phyloP scores from a whole-genome alignment of 2,113 vertebrate genomes.

The Gymnogyps californianus region DNA sequence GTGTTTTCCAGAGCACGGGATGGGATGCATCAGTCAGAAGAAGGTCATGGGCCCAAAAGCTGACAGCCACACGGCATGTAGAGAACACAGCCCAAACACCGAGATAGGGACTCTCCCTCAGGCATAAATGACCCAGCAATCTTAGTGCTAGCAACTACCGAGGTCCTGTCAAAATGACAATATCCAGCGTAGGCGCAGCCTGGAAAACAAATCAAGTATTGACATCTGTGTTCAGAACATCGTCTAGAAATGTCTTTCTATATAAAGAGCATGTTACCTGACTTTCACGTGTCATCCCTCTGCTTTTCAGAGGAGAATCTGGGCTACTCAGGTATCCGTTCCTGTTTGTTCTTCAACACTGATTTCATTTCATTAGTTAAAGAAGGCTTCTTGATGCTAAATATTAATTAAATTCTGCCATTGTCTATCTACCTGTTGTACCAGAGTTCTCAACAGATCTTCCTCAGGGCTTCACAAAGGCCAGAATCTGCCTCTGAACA shows the following conservation, averaged over 20 bases:
- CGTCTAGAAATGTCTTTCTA: neutral
- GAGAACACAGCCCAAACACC: neutral
- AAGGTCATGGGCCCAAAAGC: neutral
- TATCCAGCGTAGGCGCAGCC: neutral
- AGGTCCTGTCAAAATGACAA: neutral
- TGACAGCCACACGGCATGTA: neutral
- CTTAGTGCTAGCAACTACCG: neutral
- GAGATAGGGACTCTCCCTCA: neutral
- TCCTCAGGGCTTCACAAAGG: neutral
- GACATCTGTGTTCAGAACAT: neutral
- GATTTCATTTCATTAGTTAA: neutral
- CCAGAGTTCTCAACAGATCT: neutral
- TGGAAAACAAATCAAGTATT: neutral
- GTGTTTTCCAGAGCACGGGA: neutral
- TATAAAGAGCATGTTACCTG: fast-evolving
- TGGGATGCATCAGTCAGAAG: neutral
- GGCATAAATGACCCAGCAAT: neutral
- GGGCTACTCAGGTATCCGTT: neutral
- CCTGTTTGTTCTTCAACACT: neutral
- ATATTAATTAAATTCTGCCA: neutral
- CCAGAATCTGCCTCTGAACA: neutral
- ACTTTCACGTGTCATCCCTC: neutral
- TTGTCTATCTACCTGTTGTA: neutral
- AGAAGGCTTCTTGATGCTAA: neutral
- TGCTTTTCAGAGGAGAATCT: neutral